Conservation (phyloP, 2,797 vertebrate genomes). For the Eulemur mongoz region DNA sequence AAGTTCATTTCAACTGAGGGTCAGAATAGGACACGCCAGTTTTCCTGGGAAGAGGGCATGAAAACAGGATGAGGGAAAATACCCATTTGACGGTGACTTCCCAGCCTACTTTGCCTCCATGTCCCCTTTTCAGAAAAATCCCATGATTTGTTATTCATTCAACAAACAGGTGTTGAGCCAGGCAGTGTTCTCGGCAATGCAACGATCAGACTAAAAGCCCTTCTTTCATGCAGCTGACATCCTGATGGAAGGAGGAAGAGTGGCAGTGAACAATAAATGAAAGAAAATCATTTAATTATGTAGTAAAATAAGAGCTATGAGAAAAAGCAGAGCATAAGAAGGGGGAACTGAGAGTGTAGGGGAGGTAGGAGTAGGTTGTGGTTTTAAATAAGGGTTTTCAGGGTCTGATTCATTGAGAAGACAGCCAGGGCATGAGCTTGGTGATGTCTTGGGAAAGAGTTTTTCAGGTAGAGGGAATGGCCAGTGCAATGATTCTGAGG, state of each 20-base stretch:
- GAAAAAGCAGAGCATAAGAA: neutral
- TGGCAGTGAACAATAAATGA: neutral
- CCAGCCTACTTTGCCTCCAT: neutral
- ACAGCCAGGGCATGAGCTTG: neutral
- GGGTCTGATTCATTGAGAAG: neutral
- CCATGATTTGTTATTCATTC: neutral
- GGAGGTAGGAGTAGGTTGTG: neutral
- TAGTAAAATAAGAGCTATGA: neutral
- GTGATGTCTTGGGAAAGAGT: neutral
- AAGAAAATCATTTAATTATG: neutral
- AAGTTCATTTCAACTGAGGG: neutral
- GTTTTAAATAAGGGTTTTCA: neutral
- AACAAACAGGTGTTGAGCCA: neutral
- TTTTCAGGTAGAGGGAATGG: neutral
- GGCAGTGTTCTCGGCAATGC: neutral
- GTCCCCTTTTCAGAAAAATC: neutral
- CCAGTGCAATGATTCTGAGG: neutral
- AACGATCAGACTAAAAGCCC: neutral
- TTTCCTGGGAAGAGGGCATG: neutral
- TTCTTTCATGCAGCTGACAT: neutral
- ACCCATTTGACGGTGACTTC: too few relatives aligned
- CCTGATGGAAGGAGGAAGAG: neutral
- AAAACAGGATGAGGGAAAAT: neutral
- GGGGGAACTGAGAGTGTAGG: too few relatives aligned
- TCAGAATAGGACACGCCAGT: neutral